Base-by-base conservation (phyloP, 2,113 vertebrate species). In the Myanophis thanlyinensis region DNA sequence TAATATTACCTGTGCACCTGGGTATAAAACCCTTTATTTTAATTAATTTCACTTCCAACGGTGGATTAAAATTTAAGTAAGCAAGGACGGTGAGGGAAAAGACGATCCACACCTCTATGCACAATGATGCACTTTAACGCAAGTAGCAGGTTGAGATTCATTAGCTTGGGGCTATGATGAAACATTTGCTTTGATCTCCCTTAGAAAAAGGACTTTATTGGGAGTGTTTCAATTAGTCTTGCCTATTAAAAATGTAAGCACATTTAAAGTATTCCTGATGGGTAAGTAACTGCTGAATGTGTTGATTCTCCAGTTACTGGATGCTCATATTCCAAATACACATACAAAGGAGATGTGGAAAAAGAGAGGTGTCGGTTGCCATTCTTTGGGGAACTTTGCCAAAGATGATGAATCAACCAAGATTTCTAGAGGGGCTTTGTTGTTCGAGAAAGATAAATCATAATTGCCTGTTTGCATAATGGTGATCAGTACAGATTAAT, bases 361-460 rank as follows among this genome's bases (percentile, higher is more conserved):
- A 96, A 22, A 94, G 95, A 92, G 93, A 95, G 96, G 56, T 94
- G 89, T 91, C 90, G 91, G 94, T 95, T 96, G 91, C 96, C 93
- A 95, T 91, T 94, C 91, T 95, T 96, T 93, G 94, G 95, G 93
- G 96, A 96, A 96, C 96, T 97, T 97, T 94, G 96, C 89, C 87
- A 94, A 96, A 97, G 95, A 97, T 96, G 96, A 98, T 97, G 97
- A 97, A 98, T 97, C 96, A 97, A 89, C 80, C 94, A 96, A 92
- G 94, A 97, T 95, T 97, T 97, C 97, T 96, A 97, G 95, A 94
- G 93, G 96, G 96, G 96, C 93, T 96, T 95, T 1, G 91, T 92
- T 97, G 93, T 95, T 98, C 95, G 97, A 95, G 95, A 97, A 97
- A 97, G 96, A 98, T 98, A 97, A 97, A 97, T 97, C 97, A 97